These are phyloP conservation scores for Serranus cabrilla DNA, from an alignment of 2,797 vertebrate species.

Conservation along the genomic window DNA sequence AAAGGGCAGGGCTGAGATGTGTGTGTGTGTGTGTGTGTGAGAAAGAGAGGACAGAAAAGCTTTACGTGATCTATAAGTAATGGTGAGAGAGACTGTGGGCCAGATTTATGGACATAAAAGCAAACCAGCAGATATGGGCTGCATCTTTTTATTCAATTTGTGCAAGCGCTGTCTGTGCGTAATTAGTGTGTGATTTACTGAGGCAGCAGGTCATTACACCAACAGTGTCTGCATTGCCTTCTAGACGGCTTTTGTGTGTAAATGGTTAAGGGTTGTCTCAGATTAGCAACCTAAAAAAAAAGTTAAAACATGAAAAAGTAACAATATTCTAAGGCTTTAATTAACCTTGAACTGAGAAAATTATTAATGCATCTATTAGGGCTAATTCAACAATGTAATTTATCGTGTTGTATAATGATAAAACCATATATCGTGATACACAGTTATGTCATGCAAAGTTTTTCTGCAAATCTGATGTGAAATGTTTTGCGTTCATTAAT, in stretches of 20 bases:
- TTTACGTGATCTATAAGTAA: not conserved
- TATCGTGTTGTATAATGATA: too few species aligned
- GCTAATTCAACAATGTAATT: too few species aligned
- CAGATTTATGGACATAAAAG: constrained; percentile 14
- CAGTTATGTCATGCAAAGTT: too few species aligned
- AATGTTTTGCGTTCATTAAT: too few species aligned
- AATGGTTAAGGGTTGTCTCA: not conserved
- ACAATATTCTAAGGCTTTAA: not conserved
- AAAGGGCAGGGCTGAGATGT: not conserved
- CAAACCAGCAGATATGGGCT: constrained; percentile 9
- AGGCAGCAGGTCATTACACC: constrained; percentile 52
- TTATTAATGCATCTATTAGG: not conserved
- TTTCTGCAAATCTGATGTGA: too few species aligned
- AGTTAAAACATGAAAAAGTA: not conserved
- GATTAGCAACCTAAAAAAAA: constrained; percentile 4
- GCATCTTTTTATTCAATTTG: constrained; percentile 44
- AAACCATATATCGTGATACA: too few species aligned
- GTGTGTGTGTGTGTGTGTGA: not conserved
- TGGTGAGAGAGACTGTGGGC: constrained; percentile 1
- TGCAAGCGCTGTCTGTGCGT: constrained; percentile 21
- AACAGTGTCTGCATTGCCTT: constrained; percentile 30
- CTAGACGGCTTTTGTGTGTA: not conserved
- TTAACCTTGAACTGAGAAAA: not conserved
- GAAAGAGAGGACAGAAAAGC: not conserved
- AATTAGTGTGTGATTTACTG: constrained; percentile 55